These are phyloP conservation scores for Leucophenga maculata DNA, from an alignment of 2,888 invertebrate genomes.

Conservation along the genomic window DNA sequence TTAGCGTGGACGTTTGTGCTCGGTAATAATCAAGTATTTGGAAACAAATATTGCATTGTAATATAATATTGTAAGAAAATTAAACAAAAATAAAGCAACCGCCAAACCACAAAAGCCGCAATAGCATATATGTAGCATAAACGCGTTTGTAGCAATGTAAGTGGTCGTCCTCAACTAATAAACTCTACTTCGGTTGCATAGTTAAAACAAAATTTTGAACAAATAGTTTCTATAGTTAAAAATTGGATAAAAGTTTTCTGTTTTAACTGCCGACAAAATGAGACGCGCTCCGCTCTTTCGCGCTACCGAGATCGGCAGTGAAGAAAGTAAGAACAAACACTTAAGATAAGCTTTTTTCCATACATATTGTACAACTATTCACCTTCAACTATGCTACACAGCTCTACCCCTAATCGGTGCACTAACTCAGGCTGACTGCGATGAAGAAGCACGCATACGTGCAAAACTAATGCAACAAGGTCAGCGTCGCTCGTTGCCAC, in stretches of 20 bases:
- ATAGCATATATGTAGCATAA: not conserved
- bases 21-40: not conserved
- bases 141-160: not conserved
- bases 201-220: too few species aligned
- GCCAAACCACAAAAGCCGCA: constrained; percentile 12
- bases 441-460: constrained; percentile 11
- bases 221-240: too few species aligned
- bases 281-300: constrained; percentile 46
- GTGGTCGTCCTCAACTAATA: not conserved
- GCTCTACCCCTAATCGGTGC: constrained; percentile 62
- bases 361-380: too few species aligned
- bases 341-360: constrained; percentile 35
- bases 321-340: constrained; percentile 65
- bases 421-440: constrained; percentile 41
- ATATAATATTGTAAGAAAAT: too few species aligned
- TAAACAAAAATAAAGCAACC: not conserved
- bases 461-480: constrained; percentile 37
- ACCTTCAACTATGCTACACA: constrained; percentile 38
- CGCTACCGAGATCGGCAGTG: constrained; percentile 62
- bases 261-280: not conserved
- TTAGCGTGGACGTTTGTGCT: not conserved
- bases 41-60: not conserved
- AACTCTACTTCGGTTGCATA: not conserved
- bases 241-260: too few species aligned
- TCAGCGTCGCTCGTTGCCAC: constrained; percentile 43